Base-by-base conservation (phyloP, 2,797 vertebrate species). In the Ateles fusciceps region DNA sequence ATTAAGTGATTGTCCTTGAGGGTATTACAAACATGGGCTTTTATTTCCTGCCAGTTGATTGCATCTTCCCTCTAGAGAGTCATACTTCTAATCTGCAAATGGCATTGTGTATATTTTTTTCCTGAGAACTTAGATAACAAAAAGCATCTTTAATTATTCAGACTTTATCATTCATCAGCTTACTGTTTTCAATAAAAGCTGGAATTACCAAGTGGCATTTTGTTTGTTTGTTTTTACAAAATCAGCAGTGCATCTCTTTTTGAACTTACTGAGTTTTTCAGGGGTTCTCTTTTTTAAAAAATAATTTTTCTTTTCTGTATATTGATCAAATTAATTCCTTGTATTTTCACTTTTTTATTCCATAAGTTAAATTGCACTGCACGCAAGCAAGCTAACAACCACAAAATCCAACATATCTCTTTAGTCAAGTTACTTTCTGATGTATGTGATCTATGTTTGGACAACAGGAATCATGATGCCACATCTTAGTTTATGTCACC, bases 111-210 rank as follows among this genome's bases (percentile, higher is more conserved):
- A 64, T 85, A 64, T 95, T 85, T 0, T 68, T 61, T 78, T 64
- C 90, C 97, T 85, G 95, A 98, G 98, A 98, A 94, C 96, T 93
- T 96, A 98, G 98, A 98, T 98, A 99, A 98, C 98, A 98, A 98
- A 98, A 98, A 98, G 94, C 94, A 96, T 98, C 96, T 98, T 99
- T 98, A 98, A 98, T 98, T 98, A 98, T 98, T 98, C 97, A 98
- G 97, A 97, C 61, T 75, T 95, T 92, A 97, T 96, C 97, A 98
- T 98, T 98, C 97, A 98, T 98, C 97, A 98, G 76, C 84, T 98
- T 93, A 91, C 76, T 59, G 26, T 98, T 98, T 97, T 98, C 98
- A 96, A 64, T 97, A 90, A 86, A 97, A 90, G 80, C 72, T 57
- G 93, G 92, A 97, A 97, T 98, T 97, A 96, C 96, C 95, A 98